These are phyloP conservation scores for Sebastes elongatus DNA, from an alignment of 2,797 vertebrate species.

Conservation along the genomic window DNA sequence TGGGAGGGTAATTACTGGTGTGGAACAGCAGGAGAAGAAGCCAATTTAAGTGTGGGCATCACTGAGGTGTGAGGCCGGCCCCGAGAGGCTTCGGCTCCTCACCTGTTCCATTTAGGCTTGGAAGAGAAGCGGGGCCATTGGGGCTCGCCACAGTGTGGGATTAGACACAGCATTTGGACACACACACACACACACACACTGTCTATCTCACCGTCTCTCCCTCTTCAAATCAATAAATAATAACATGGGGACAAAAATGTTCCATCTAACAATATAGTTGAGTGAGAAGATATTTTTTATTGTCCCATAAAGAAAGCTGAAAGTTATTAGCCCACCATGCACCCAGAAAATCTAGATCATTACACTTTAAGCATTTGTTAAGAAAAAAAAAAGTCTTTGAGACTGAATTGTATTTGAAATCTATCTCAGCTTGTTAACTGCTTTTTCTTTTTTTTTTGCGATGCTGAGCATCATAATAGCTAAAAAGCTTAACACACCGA, in stretches of 20 bases:
- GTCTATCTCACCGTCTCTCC: constrained; percentile 24
- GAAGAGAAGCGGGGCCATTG: constrained; percentile 55
- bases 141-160: constrained; percentile 55
- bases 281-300: constrained; percentile 31
- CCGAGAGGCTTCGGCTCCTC: constrained; percentile 56
- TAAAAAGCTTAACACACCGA: not conserved
- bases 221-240: constrained; percentile 69
- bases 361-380: constrained; percentile 1
- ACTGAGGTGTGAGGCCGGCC: constrained; percentile 68
- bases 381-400: not conserved
- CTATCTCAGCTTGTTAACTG: not conserved
- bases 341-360: constrained; percentile 27
- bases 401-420: constrained; percentile 10
- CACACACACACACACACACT: constrained; percentile 10
- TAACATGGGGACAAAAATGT: constrained; percentile 44
- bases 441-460: not conserved
- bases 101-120: constrained; percentile 72
- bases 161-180: constrained; percentile 71
- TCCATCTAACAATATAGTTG: constrained; percentile 43
- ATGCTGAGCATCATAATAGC: not conserved
- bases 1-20: constrained; percentile 72
- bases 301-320: constrained; percentile 26
- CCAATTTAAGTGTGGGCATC: constrained; percentile 72
- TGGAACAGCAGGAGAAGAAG: constrained; percentile 73
- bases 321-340: constrained; percentile 4